phyloP scores from a whole-genome alignment of 1,140 invertebrate genomes.

The Bombus consobrinus region DNA sequence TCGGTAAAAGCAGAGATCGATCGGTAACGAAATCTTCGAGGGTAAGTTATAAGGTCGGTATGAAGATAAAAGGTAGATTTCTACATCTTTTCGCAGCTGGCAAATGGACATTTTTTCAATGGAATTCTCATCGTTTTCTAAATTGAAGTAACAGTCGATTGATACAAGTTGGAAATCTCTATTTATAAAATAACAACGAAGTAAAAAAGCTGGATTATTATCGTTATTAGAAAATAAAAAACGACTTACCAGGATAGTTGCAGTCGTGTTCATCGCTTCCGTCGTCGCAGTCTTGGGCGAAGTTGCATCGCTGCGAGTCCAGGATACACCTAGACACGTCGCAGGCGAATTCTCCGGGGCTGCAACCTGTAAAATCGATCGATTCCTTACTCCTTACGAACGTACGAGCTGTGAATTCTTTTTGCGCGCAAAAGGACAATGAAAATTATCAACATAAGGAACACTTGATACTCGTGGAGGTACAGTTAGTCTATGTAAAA shows the following conservation, averaged over 20 bases:
- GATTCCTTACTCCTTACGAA: not conserved
- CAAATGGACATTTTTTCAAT: not conserved
- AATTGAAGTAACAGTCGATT: not conserved
- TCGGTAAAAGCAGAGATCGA: not conserved
- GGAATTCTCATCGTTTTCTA: not conserved
- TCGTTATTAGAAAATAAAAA: no score
- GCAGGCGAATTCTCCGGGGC: conserved; percentile 77
- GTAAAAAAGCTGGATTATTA: no score
- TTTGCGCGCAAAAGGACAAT: no score
- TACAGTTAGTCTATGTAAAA: not conserved
- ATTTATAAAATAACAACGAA: not conserved
- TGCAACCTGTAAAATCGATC: conserved; percentile 74
- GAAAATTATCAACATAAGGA: not conserved
- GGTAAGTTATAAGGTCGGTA: not conserved
- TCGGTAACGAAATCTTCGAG: not conserved
- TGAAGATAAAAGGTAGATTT: not conserved
- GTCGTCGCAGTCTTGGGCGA: conserved; percentile 85
- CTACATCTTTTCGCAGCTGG: not conserved
- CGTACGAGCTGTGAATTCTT: no score
- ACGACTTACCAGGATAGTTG: conserved; percentile 82
- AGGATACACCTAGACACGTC: conserved; percentile 80
- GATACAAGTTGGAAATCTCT: not conserved
- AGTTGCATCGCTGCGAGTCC: conserved; percentile 83
- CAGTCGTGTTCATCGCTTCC: conserved; percentile 85
- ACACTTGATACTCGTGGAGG: no score